These are phyloP conservation scores for Mythimna ferrago DNA, from an alignment of 2,888 invertebrate genomes.

Conservation along the genomic window DNA sequence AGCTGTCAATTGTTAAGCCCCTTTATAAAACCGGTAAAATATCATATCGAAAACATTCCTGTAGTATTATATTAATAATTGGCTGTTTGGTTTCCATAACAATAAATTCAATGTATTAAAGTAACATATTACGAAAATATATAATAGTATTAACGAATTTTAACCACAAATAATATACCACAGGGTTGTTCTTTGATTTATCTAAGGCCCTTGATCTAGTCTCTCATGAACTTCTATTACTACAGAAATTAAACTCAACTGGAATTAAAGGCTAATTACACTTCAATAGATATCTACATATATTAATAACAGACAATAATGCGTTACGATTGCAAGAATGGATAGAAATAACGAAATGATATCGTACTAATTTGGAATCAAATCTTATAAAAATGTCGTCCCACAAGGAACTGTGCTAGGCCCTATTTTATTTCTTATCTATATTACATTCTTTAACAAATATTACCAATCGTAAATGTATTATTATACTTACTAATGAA, in stretches of 20 bases:
- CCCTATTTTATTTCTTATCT: background rate
- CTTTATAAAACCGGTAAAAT: no score
- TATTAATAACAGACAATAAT: background rate
- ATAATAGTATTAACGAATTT: no score
- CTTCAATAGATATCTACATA: background rate
- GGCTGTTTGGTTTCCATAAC: no score
- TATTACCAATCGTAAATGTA: no score
- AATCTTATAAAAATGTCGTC: background rate
- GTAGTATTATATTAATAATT: no score
- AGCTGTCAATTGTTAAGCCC: no score
- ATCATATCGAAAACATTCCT: no score
- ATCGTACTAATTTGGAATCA: background rate
- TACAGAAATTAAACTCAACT: background rate
- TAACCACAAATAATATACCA: background rate
- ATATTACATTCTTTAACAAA: background rate
- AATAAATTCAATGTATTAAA: no score
- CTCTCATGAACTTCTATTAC: no score
- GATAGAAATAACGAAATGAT: background rate
- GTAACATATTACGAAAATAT: no score
- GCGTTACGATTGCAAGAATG: no score
- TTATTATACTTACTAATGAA: background rate
- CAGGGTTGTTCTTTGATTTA: background rate
- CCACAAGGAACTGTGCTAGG: background rate
- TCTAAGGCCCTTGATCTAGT: background rate
- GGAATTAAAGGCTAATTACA: background rate